Percentiles rank a stretch among this genome's conserved stretches.
Evolutionary conservation across 2,113 vertebrate genomes (phyloP).

Genomic region (Triplophysa siluroides): DNA sequence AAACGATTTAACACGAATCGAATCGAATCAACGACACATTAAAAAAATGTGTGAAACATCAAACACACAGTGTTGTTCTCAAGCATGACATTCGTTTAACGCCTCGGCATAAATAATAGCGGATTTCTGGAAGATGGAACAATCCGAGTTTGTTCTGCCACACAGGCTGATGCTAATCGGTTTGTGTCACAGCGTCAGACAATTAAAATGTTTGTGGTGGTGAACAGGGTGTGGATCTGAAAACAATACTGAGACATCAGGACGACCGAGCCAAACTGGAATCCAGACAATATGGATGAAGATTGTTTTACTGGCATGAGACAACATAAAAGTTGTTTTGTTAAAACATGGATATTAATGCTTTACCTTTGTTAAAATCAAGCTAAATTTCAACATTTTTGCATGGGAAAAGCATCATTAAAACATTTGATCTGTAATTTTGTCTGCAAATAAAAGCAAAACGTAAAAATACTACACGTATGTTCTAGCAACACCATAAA

Average conservation of each 20-base stretch:
- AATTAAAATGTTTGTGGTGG: background rate
- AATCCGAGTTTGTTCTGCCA: background rate
- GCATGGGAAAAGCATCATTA: too few relatives aligned
- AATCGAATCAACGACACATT: conserved; percentile 11
- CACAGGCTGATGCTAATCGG: conserved; percentile 5
- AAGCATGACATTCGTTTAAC: background rate
- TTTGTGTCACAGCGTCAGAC: background rate
- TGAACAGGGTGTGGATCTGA: background rate
- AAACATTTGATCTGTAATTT: too few relatives aligned
- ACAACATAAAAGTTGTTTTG: background rate
- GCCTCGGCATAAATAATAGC: background rate
- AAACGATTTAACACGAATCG: conserved; percentile 1
- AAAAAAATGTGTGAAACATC: conserved; percentile 5
- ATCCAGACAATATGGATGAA: background rate
- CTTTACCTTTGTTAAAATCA: too few relatives aligned
- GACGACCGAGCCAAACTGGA: background rate
- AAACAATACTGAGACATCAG: background rate
- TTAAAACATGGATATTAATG: background rate
- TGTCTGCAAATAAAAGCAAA: background rate
- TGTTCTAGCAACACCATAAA: conserved; percentile 1
- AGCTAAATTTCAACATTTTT: too few relatives aligned
- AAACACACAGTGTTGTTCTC: background rate
- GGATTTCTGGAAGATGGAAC: background rate
- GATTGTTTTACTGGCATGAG: background rate
- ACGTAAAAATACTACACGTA: background rate